Evolutionary conservation across 2,113 vertebrate genomes (phyloP).

Genomic region (Gorsachius goisagi): DNA sequence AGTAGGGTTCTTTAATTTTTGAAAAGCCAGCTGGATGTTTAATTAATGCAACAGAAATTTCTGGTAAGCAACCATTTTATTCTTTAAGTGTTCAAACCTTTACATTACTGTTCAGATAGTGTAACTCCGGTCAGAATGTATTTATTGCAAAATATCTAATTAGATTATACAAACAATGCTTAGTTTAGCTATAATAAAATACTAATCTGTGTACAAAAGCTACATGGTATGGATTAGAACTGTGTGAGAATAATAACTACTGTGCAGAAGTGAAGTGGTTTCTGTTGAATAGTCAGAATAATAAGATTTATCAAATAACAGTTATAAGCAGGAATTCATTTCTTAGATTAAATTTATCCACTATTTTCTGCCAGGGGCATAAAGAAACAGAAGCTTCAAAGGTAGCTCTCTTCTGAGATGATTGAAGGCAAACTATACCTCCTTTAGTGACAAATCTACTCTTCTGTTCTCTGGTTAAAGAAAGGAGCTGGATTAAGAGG

Average conservation of each 20-base stretch:
- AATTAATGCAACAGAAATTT: conserved; percentile 5
- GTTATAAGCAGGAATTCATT: conserved; percentile 56
- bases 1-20: background rate
- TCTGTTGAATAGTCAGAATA: conserved; percentile 48
- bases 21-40: background rate
- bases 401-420: background rate
- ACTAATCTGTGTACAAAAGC: conserved; percentile 55
- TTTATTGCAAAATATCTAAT: conserved; percentile 55
- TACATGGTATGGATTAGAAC: conserved; percentile 43
- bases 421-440: conserved; percentile 1
- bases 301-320: conserved; percentile 56
- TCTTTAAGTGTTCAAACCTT: conserved; percentile 11
- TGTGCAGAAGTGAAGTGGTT: background rate
- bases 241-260: conserved; percentile 43
- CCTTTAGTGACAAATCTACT: conserved; percentile 25
- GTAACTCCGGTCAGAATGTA: background rate
- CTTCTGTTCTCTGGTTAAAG: conserved; percentile 12
- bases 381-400: conserved; percentile 52
- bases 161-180: conserved; percentile 31
- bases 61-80: background rate
- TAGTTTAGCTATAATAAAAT: conserved; percentile 23
- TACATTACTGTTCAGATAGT: background rate
- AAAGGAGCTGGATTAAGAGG: background rate
- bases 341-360: conserved; percentile 49
- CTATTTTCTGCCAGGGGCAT: conserved; percentile 15